Conservation (phyloP, 2,113 vertebrate species). For the Amazona guildingii region DNA sequence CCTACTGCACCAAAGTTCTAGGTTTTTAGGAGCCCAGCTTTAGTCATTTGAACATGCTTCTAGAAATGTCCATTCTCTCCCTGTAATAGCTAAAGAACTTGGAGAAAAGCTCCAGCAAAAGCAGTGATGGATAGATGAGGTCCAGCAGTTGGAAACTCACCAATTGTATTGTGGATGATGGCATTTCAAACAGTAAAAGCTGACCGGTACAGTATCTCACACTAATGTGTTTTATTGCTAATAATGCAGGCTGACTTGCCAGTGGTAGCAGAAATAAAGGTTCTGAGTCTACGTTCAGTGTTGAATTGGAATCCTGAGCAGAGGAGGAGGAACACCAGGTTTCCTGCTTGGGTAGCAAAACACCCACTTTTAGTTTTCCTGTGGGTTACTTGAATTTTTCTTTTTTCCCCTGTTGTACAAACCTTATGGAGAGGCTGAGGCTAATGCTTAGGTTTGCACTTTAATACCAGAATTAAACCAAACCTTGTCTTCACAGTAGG, state of each 20-base stretch:
- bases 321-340: constrained; percentile 51
- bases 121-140: constrained; percentile 72
- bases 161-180: constrained; percentile 72
- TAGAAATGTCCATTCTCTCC: constrained; percentile 66
- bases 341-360: constrained; percentile 50
- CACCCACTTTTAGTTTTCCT: constrained; percentile 16
- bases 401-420: constrained; percentile 19
- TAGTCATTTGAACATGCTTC: constrained; percentile 80
- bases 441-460: constrained; percentile 73
- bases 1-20: constrained; percentile 78
- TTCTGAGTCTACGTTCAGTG: constrained; percentile 64
- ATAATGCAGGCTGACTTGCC: constrained; percentile 43
- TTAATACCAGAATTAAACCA: constrained; percentile 72
- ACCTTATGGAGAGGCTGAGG: constrained; percentile 67
- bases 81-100: constrained; percentile 71
- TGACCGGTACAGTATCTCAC: constrained; percentile 40
- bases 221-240: constrained; percentile 71
- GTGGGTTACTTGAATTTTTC: constrained; percentile 54
- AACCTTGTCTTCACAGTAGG: constrained; percentile 60
- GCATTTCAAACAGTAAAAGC: constrained; percentile 71
- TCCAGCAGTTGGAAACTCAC: constrained; percentile 65
- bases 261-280: constrained; percentile 52
- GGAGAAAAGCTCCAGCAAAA: constrained; percentile 72
- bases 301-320: constrained; percentile 66
- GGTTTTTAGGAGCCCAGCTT: constrained; percentile 79